Conservation (phyloP, 2,888 invertebrate species). For the Scaptomyza parva region DNA sequence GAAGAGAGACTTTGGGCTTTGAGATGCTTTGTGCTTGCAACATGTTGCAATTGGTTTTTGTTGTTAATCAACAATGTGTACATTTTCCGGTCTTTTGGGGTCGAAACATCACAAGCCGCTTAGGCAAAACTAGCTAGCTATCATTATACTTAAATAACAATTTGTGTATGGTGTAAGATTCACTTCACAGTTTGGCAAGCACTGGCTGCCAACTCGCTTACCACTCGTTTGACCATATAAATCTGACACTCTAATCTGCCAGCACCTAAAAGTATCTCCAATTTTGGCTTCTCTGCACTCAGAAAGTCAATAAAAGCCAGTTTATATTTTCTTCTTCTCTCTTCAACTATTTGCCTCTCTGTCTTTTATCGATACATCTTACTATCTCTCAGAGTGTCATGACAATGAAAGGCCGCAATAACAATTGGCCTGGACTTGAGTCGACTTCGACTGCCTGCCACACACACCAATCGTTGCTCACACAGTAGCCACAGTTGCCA, state of each 20-base stretch:
- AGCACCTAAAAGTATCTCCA: conserved; percentile 21
- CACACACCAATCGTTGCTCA: conserved; percentile 25
- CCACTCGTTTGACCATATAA: conserved; percentile 20
- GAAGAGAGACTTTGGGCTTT: conserved; percentile 32
- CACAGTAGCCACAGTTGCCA: conserved; percentile 17
- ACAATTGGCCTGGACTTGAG: conserved; percentile 45
- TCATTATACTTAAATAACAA: conserved; percentile 50
- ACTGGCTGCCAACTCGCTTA: conserved; percentile 36
- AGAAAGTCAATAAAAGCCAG: conserved; percentile 30
- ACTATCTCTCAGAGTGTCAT: conserved; percentile 21
- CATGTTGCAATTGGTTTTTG: conserved; percentile 36
- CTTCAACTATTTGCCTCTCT: not conserved
- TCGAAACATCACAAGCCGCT: conserved; percentile 37
- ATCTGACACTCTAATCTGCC: conserved; percentile 30
- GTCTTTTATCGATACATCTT: conserved; percentile 43
- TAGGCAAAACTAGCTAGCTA: conserved; percentile 18
- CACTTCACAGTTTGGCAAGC: conserved; percentile 37
- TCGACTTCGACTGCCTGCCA: conserved; percentile 1
- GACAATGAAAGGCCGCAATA: conserved; percentile 44
- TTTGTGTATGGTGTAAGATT: conserved; percentile 30
- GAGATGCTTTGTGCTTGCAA: conserved; percentile 32
- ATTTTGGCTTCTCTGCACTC: conserved; percentile 25
- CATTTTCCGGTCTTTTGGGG: conserved; percentile 23
- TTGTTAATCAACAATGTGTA: conserved; percentile 9
- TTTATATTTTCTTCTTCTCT: conserved; percentile 15